phyloP scores from a whole-genome alignment of 2,113 vertebrate species.

The Ailurus styani region DNA sequence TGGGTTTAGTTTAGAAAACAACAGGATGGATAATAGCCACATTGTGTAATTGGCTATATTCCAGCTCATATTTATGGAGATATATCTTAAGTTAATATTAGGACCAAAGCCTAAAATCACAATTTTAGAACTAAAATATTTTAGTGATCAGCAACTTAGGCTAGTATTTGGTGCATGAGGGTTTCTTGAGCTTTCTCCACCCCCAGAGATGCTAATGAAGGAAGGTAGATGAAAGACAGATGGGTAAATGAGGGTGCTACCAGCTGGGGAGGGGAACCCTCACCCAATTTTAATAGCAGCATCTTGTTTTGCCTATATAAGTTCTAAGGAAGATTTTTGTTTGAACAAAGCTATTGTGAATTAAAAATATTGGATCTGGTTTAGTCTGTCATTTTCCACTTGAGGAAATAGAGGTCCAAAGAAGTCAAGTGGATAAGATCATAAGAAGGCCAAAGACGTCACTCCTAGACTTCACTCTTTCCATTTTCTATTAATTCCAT shows the following conservation, averaged over 20 bases:
- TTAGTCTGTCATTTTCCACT: neutral
- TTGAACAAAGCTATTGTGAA: neutral
- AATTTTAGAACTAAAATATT: neutral
- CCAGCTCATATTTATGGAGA: neutral
- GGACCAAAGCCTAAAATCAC: neutral
- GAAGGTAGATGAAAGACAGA: neutral
- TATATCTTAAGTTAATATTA: neutral
- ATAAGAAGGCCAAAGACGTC: neutral
- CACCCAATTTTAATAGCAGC: neutral
- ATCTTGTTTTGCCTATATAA: neutral
- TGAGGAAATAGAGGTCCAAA: neutral
- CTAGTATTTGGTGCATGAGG: neutral
- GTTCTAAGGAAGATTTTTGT: neutral
- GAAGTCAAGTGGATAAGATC: neutral
- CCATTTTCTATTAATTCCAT: neutral
- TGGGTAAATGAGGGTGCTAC: neutral
- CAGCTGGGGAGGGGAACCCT: neutral
- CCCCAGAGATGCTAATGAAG: neutral
- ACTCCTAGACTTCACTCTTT: neutral
- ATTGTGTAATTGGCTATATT: neutral
- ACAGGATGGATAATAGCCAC: neutral
- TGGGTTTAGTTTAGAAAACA: neutral
- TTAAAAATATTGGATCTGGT: neutral
- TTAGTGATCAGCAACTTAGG: neutral
- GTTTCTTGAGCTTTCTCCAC: neutral